Base-by-base conservation (phyloP, 1,140 invertebrate genomes). In the Euwallacea fornicatus region DNA sequence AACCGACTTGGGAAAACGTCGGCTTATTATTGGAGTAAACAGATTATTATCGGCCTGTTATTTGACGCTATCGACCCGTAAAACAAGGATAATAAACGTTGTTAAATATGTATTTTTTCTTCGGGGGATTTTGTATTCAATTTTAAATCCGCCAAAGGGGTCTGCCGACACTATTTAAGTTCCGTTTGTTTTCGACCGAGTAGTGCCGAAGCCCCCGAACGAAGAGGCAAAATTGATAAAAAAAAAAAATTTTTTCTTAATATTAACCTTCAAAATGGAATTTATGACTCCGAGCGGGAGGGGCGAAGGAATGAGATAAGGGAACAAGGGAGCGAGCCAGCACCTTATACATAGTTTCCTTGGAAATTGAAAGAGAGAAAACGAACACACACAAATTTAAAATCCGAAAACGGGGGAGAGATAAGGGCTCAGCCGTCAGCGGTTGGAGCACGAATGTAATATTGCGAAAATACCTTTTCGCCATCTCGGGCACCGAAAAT, bases 341-440 rank as follows among this genome's bases (percentile, higher is more conserved):
- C 66, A 61, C 50, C 66, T 55, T 68, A 68, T 68, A 33, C 21
- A 68, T 60, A 68, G 66, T 68, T 67, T 67, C 53, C 42, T 41
- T 68, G 66, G 65, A 68, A 68, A 68, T 68, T 68, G 56, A 61
- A 68, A 60, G 59, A 68, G 66, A 42, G 55, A 68, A 68, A 68
- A 68, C 66, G 66, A 68, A 68, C 66, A 68, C 66, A 59, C 66
- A 60, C 66, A 68, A 68, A 68, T 68, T 68, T 68, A 68, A 68
- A 68, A 68, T 68, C 66, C 66, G n/a, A 47, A 60, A 60, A 41
- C 58, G 58, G 33, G 53, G 13, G 53, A n/a, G 53, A 55, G 53
- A 55, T 55, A 55, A 55, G 53, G 53, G 21, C 53, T 55, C 9
- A 10, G 53, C 53, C 46, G 13, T 55, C 53, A 55, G 53, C 53